Conservation (phyloP, 2,888 invertebrate species). For the Folsomia manolachei region DNA sequence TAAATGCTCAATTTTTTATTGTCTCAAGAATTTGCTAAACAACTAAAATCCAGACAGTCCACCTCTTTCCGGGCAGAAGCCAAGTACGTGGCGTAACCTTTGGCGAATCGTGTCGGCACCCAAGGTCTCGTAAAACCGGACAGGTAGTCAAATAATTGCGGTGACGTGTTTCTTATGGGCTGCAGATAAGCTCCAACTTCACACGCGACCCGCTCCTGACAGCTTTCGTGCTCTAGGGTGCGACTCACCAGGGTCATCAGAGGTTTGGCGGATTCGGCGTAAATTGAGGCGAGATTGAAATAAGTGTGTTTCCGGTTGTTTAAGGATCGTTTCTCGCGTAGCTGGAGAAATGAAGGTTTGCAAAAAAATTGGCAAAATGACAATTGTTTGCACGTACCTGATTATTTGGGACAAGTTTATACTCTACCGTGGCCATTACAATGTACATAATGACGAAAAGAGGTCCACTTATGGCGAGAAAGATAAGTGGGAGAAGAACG, state of each 20-base stretch:
- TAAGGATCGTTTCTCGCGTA: neutral
- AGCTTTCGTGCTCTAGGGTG: neutral
- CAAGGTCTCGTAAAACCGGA: neutral
- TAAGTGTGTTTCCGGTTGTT: constrained; percentile 7
- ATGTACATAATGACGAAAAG: constrained; percentile 34
- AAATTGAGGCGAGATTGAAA: neutral
- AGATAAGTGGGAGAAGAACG: constrained; percentile 25
- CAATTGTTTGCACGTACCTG: constrained; percentile 5
- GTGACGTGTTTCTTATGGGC: neutral
- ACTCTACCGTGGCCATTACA: constrained; percentile 29
- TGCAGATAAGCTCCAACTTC: neutral
- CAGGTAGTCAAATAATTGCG: neutral
- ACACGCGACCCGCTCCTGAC: constrained; percentile 11
- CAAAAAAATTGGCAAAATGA: neutral
- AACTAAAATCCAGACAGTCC: neutral
- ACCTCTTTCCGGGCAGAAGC: neutral
- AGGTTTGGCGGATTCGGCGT: neutral
- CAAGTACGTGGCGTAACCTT: neutral
- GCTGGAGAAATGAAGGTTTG: neutral
- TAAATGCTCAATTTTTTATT: neutral
- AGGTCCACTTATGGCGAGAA: constrained; percentile 27
- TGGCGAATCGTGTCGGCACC: neutral
- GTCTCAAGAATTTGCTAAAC: neutral
- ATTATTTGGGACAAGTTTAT: constrained; percentile 24
- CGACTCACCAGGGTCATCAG: neutral